Evolutionary conservation across 2,113 vertebrate genomes (phyloP).

Genomic region (Cariama cristata): DNA sequence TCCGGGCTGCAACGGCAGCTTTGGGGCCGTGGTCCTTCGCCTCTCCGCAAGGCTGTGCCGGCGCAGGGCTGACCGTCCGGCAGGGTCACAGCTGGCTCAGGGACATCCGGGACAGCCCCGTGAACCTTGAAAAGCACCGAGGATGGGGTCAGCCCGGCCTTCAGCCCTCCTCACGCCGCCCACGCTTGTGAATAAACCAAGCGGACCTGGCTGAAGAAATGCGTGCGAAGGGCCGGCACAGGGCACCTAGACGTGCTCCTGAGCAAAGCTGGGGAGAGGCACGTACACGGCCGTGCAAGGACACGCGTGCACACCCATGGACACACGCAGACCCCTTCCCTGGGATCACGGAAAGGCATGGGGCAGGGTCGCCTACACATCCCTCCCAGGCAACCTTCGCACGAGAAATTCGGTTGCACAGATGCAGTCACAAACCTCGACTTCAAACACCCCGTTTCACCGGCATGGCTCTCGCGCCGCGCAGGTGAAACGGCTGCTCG

Average conservation of each 20-base stretch:
- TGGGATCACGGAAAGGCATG: rapidly evolving
- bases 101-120: rapidly evolving
- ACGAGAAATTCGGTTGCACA: constrained; percentile 29
- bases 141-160: rapidly evolving
- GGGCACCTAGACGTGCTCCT: rapidly evolving
- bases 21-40: rapidly evolving
- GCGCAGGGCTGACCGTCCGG: rapidly evolving
- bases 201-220: rapidly evolving
- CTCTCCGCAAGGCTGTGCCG: rapidly evolving
- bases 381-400: neutral
- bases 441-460: neutral
- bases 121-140: neutral
- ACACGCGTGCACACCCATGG: rapidly evolving
- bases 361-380: neutral
- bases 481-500: constrained; percentile 10
- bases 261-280: rapidly evolving
- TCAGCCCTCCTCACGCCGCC: rapidly evolving
- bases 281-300: rapidly evolving
- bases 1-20: rapidly evolving
- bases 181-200: rapidly evolving
- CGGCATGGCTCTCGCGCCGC: rapidly evolving
- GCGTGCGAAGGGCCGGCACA: rapidly evolving
- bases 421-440: neutral
- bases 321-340: neutral
- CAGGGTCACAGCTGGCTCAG: neutral